Conservation (phyloP, 2,113 vertebrate genomes). For the Ibidorhyncha struthersii region DNA sequence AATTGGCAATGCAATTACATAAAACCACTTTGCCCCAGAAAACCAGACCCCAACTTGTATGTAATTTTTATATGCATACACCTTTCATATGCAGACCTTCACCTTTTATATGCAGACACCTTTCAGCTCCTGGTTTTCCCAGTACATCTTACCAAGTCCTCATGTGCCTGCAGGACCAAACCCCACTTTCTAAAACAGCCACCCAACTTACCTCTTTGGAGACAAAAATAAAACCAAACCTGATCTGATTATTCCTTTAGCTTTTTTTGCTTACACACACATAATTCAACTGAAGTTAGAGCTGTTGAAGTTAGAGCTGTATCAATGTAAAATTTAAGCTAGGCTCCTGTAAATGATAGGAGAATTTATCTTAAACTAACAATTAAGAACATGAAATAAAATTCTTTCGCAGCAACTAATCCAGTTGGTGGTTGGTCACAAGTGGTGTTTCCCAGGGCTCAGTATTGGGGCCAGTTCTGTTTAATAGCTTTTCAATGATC, state of each 20-base stretch:
- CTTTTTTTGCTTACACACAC: neutral
- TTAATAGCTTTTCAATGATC: too few species aligned
- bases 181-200: neutral
- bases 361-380: neutral
- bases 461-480: too few species aligned
- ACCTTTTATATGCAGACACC: too few species aligned
- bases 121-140: neutral
- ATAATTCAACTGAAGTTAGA: neutral
- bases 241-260: neutral
- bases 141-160: neutral
- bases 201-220: neutral
- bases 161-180: neutral
- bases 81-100: too few species aligned
- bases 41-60: neutral
- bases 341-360: neutral
- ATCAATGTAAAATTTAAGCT: neutral
- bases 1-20: neutral
- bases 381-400: neutral
- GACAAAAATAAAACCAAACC: neutral
- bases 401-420: neutral
- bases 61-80: neutral
- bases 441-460: too few species aligned
- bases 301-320: neutral
- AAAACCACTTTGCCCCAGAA: neutral
- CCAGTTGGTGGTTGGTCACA: too few species aligned